Conservation (phyloP, 2,888 invertebrate species). For the Polylopha cassiicola region DNA sequence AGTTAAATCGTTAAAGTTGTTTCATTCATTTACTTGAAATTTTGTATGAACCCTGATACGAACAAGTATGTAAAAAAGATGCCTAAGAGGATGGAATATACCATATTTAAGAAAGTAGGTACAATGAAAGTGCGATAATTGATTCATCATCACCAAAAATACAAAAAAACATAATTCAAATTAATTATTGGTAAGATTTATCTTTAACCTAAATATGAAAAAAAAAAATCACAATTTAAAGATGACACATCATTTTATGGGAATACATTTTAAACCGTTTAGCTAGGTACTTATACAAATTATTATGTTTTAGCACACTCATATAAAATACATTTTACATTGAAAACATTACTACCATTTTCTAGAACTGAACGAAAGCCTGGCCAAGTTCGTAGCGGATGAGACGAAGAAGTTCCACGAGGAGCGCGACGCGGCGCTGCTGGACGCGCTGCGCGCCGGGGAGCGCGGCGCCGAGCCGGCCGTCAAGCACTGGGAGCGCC, state of each 20-base stretch:
- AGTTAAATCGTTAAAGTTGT: too few species aligned
- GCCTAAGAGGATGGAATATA: background rate
- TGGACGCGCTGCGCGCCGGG: slow-evolving; percentile 79
- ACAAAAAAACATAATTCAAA: background rate
- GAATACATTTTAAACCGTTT: too few species aligned
- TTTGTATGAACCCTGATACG: background rate
- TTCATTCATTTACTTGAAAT: background rate
- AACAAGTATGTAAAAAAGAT: background rate
- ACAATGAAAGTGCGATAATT: background rate
- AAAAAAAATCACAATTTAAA: too few species aligned
- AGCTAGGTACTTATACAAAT: too few species aligned
- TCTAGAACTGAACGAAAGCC: slow-evolving; percentile 77
- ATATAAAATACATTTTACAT: too few species aligned
- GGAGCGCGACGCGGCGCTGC: slow-evolving; percentile 78
- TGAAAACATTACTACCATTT: slow-evolving; percentile 14
- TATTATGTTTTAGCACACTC: too few species aligned
- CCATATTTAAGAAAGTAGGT: background rate
- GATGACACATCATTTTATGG: too few species aligned
- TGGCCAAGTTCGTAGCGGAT: slow-evolving; percentile 80
- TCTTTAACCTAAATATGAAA: too few species aligned
- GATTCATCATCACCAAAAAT: background rate
- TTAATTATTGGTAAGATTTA: too few species aligned
- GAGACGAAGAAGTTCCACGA: slow-evolving; percentile 83
- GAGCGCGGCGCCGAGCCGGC: slow-evolving; percentile 84
- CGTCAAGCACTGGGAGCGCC: slow-evolving; percentile 87